Evolutionary conservation across 1,140 invertebrate species (phyloP), one percentile per base, ranked within the genome.

Genomic region (Drosophila truncata): DNA sequence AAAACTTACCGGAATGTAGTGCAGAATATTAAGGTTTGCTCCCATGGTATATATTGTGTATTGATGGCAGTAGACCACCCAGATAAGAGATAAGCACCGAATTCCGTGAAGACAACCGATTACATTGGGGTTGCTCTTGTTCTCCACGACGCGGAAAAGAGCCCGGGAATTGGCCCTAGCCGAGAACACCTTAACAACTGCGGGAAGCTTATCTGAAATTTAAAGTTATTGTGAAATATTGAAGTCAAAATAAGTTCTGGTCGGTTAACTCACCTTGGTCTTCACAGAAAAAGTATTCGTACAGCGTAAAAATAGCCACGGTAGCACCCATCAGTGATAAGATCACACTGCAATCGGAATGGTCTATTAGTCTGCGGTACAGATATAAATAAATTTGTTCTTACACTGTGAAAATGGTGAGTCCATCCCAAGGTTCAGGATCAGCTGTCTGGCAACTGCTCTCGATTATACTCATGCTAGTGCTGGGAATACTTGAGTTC

Each of bases 61-160:
- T 16, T 92, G 75, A 72, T 96, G 96, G 3, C 94, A 94, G 5
- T 95, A 78, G 1, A 96, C 92, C 4, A 96, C 94, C 95, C 95
- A 96, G 1, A 94, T 78, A 82, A 96, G 94, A 16, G 94, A 94
- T n/a, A 96, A 58, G 4, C 94, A 93, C 50, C 95, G 93, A 9
- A 95, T 91, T 7, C 95, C 95, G 72, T 94, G 92, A 10, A 95
- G 57, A 62, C 93, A 94, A 9, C 94, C 72, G 39, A 91, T 87
- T 9, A 84, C 80, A 52, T 88, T 88, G 2, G 73, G 78, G 33
- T 83, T 83, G 11, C 35, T 35, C 6, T 64, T 57, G 4, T 29
- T 50, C 3, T 58, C 55, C 0, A 74, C 50, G 2, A 75, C 27
- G 0, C 69, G 84, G 29, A 88, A 88, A 0, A 87, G 58, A 2